Conservation (phyloP, 2,888 invertebrate genomes). For the Erebia aethiops region DNA sequence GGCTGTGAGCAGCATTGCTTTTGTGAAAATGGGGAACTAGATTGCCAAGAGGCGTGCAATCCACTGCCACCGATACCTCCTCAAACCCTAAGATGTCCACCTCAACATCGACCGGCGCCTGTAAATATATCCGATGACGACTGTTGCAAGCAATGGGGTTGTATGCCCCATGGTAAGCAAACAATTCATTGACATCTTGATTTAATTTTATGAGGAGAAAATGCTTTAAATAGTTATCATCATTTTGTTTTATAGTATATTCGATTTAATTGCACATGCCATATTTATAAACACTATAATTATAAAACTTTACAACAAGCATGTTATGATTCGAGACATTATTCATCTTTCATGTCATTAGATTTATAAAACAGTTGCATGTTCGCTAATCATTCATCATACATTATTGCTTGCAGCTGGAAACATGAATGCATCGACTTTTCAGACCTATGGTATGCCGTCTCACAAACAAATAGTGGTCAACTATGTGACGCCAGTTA, state of each 20-base stretch:
- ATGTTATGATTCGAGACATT: not conserved
- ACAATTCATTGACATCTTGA: not conserved
- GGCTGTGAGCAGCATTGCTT: constrained; percentile 94
- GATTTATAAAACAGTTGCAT: constrained; percentile 48
- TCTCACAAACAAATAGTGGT: constrained; percentile 47
- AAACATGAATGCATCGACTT: constrained; percentile 54
- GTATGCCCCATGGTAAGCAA: constrained; percentile 67
- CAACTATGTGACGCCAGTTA: constrained; percentile 64
- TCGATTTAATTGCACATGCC: not conserved
- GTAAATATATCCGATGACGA: constrained; percentile 88
- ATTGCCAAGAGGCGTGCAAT: constrained; percentile 92
- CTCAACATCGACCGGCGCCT: constrained; percentile 85
- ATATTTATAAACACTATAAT: constrained; percentile 3
- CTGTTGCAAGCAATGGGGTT: constrained; percentile 92
- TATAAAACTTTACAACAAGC: not conserved
- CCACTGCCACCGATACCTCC: constrained; percentile 91
- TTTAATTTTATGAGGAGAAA: not conserved
- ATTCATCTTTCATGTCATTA: constrained; percentile 19
- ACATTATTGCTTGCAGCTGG: constrained; percentile 74
- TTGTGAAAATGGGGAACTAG: constrained; percentile 93
- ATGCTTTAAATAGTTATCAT: not conserved
- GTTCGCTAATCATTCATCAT: constrained; percentile 53
- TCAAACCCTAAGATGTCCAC: constrained; percentile 87
- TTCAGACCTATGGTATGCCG: constrained; percentile 54
- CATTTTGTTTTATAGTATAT: not conserved